These are phyloP conservation scores for Heterochromis multidens DNA, from an alignment of 2,113 vertebrate species.

Conservation along the genomic window DNA sequence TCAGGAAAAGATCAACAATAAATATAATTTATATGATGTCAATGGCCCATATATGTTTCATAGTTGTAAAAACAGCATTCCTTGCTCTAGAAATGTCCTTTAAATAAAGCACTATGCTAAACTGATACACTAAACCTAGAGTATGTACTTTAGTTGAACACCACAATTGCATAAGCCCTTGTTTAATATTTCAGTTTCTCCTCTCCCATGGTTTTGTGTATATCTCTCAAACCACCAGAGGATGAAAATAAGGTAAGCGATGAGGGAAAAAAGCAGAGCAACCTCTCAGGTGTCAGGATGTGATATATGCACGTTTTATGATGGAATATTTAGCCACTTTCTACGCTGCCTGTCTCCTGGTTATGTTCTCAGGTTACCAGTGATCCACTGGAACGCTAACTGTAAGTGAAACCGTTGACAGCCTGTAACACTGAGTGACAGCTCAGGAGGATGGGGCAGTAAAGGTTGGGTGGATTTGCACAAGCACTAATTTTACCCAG, in stretches of 20 bases:
- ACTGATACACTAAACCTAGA: background rate
- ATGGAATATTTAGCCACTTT: constrained; percentile 33
- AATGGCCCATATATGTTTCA: background rate
- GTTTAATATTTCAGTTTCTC: background rate
- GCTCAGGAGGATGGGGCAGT: constrained; percentile 22
- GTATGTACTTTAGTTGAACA: background rate
- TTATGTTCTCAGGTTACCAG: constrained; percentile 50
- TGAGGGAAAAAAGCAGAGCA: background rate
- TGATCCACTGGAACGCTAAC: constrained; percentile 63
- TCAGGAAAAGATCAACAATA: constrained; percentile 37
- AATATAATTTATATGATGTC: constrained; percentile 39
- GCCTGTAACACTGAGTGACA: constrained; percentile 67
- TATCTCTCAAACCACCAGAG: background rate
- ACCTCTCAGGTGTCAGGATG: background rate
- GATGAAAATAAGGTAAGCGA: background rate
- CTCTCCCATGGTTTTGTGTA: background rate
- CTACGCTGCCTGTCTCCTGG: constrained; percentile 2
- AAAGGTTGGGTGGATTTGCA: constrained; percentile 48
- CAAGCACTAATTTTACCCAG: constrained; percentile 65
- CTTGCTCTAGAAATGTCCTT: background rate
- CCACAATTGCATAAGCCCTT: background rate
- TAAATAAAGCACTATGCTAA: background rate
- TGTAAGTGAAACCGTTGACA: constrained; percentile 71
- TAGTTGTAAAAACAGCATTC: background rate
- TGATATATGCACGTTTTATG: constrained; percentile 43